Evolutionary conservation across 2,113 vertebrate genomes (phyloP).

Genomic region (Callithrix jacchus): DNA sequence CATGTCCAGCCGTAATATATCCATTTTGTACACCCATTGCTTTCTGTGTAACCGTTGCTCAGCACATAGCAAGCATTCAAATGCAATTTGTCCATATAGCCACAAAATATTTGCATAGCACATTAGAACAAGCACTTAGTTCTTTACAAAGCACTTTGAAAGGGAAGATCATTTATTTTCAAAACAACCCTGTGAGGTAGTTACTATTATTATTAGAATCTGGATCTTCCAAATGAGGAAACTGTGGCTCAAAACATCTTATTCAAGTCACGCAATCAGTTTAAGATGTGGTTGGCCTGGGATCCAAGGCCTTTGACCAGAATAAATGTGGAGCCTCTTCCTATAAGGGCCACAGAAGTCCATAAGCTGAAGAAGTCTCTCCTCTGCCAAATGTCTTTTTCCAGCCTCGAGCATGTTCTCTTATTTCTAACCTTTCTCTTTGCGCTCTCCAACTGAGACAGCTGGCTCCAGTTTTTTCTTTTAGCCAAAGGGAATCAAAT

Average conservation of each 20-base stretch:
- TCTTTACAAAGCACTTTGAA: slow-evolving; percentile 8
- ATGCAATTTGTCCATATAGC: background rate
- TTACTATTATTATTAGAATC: background rate
- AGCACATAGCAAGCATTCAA: background rate
- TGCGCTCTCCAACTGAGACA: background rate
- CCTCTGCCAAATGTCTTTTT: background rate
- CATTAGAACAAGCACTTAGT: background rate
- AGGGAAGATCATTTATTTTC: slow-evolving; percentile 21
- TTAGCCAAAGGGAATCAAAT: slow-evolving; percentile 41
- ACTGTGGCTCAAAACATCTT: background rate
- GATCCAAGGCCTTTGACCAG: background rate
- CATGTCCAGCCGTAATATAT: too few species aligned
- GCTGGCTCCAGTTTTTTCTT: slow-evolving; percentile 27
- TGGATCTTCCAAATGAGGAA: slow-evolving; percentile 4
- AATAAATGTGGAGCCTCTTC: background rate
- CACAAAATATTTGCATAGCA: background rate
- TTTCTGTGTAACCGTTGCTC: background rate
- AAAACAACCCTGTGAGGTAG: background rate
- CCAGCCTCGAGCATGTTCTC: background rate
- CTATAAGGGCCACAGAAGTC: background rate
- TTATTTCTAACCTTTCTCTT: background rate
- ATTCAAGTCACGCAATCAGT: background rate
- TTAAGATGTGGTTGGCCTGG: background rate
- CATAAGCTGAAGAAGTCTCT: background rate
- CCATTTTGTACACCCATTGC: background rate